Evolutionary conservation across 2,797 vertebrate species (phyloP), one percentile per base, ranked within the genome.

Genomic region (Propithecus deckenii): DNA sequence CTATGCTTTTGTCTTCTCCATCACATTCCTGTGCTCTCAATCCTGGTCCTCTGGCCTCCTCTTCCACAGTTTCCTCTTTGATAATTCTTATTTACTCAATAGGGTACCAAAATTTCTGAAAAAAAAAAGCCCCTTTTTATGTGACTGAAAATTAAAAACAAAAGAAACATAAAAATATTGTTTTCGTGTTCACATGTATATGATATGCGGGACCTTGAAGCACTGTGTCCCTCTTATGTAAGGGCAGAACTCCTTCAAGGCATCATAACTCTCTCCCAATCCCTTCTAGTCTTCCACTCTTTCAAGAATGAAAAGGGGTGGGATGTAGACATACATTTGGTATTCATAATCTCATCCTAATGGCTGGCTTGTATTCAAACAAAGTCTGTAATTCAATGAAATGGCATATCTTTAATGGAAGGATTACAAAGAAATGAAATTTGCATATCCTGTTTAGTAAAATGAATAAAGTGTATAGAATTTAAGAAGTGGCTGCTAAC

Each of bases 401-500:
- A 15, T 61, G 43, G 3, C 4, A 9, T 67, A 50, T 78, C 69
- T 96, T 93, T 96, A 85, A 85, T 76, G 76, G 48, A 85, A 87
- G 61, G 74, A 87, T 67, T 55, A 90, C 30, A 41, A 81, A 80
- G 59, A 63, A 97, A 13, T 28, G 17, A 13, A 25, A 81, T 81
- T 78, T 92, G 5, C 9, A 89, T 88, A 81, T 94, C 41, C 43
- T 63, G 61, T 86, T 88, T 88, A 83, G 28, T 91, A 81, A 95
- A 95, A 22, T 95, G 50, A 81, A 81, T 88, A 78, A 7, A 81
- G n/a, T 35, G 55, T 30, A 52, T 48, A 81, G 48, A 78, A 94
- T 92, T 90, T 86, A 92, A 55, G 52, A 90, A 78, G 50, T 43
- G 69, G 32, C 43, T 94, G 17, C 8, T 76, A 81, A 57, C 85